Evolutionary conservation across 2,888 invertebrate species (phyloP).

Genomic region (Leptothorax acervorum): DNA sequence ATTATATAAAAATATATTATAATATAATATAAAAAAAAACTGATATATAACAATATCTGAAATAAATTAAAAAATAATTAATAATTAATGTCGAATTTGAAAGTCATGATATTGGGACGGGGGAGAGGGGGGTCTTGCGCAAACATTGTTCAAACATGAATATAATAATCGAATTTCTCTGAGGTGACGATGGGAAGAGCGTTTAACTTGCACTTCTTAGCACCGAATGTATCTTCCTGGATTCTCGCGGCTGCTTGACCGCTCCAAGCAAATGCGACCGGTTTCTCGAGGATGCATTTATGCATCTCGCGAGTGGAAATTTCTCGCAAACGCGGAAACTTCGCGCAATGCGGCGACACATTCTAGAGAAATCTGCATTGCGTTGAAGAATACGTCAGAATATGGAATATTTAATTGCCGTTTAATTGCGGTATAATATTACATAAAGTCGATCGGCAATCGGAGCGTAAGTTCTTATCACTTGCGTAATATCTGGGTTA

Average conservation of each 20-base stretch:
- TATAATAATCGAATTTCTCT: conserved; percentile 1
- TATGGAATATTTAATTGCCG: conserved; percentile 27
- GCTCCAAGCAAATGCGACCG: conserved; percentile 31
- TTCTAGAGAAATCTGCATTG: conserved; percentile 29
- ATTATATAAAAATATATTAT: not conserved
- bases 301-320: conserved; percentile 57
- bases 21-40: not conserved
- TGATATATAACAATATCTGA: not conserved
- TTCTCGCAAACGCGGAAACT: conserved; percentile 31
- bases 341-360: not conserved
- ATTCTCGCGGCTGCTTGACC: conserved; percentile 30
- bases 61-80: not conserved
- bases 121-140: not conserved
- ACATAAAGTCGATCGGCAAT: not conserved
- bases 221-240: not conserved
- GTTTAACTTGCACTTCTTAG: not conserved
- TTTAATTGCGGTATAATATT: not conserved
- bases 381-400: conserved; percentile 26
- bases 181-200: not conserved
- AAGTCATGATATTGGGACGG: not conserved
- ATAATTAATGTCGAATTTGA: not conserved
- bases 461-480: not conserved
- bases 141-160: not conserved
- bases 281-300: conserved; percentile 60
- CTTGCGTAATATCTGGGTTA: not conserved